These are phyloP conservation scores for Tanytarsus gracilentus DNA, from an alignment of 2,888 invertebrate genomes.

Conservation along the genomic window DNA sequence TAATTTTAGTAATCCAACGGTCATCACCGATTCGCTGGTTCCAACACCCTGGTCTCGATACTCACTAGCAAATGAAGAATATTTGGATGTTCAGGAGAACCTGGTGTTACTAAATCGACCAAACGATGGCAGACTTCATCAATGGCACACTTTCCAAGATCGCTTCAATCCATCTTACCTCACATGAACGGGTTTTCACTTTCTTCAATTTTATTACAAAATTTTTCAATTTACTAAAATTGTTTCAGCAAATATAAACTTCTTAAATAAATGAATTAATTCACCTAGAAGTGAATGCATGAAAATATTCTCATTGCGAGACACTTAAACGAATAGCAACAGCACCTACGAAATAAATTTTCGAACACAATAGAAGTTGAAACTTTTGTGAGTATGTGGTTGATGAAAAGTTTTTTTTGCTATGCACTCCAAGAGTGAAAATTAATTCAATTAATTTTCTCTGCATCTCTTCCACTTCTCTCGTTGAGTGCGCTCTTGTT, in stretches of 20 bases:
- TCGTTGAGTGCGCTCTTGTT: not conserved
- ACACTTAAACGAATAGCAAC: too few relatives aligned
- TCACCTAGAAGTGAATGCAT: not conserved
- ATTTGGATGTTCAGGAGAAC: slow-evolving; percentile 43
- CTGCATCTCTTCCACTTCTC: not conserved
- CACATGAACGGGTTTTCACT: too few relatives aligned
- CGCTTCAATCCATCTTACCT: slow-evolving; percentile 6
- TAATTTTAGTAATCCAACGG: slow-evolving; percentile 45
- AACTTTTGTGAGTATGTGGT: not conserved
- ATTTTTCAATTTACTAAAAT: not conserved
- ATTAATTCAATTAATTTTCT: too few relatives aligned
- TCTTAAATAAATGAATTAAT: not conserved
- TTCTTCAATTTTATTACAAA: too few relatives aligned
- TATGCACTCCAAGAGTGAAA: too few relatives aligned
- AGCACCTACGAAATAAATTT: too few relatives aligned
- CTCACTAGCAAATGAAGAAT: slow-evolving; percentile 42
- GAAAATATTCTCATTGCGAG: not conserved
- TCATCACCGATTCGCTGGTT: slow-evolving; percentile 42
- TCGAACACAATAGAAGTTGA: too few relatives aligned
- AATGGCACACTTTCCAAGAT: slow-evolving; percentile 45
- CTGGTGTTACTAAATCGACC: slow-evolving; percentile 45
- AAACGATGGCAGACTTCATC: slow-evolving; percentile 44
- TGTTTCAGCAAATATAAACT: not conserved
- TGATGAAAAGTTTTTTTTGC: not conserved
- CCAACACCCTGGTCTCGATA: slow-evolving; percentile 46